Conservation (phyloP, 2,113 vertebrate genomes). For the Galbula dea region DNA sequence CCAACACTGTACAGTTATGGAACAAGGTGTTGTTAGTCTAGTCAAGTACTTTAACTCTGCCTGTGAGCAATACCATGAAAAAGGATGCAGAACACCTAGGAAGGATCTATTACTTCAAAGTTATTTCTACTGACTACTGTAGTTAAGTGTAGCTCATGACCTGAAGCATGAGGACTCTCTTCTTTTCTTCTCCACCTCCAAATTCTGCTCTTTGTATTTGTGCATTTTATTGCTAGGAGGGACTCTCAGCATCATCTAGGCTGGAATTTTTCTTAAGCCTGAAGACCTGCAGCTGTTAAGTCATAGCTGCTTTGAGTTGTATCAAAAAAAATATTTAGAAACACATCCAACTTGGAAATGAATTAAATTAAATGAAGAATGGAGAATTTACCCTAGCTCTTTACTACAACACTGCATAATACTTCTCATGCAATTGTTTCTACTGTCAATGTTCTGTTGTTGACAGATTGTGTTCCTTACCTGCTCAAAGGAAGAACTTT, state of each 20-base stretch:
- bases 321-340: background rate
- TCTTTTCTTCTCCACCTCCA: background rate
- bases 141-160: background rate
- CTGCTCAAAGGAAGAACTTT: background rate
- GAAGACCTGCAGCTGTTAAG: background rate
- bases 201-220: background rate
- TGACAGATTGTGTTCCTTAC: background rate
- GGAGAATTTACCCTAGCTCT: background rate
- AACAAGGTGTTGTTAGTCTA: background rate
- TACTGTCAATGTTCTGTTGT: background rate
- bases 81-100: background rate
- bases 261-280: background rate
- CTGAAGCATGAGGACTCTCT: background rate
- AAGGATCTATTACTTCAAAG: background rate
- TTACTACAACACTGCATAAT: background rate
- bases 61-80: background rate
- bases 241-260: background rate
- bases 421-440: background rate
- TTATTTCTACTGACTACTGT: background rate
- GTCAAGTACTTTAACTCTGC: background rate
- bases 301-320: background rate
- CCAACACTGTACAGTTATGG: background rate
- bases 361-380: background rate
- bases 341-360: background rate
- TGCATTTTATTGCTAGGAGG: background rate